Conservation (phyloP, 2,797 vertebrate genomes). For the Pteronotus mesoamericanus region DNA sequence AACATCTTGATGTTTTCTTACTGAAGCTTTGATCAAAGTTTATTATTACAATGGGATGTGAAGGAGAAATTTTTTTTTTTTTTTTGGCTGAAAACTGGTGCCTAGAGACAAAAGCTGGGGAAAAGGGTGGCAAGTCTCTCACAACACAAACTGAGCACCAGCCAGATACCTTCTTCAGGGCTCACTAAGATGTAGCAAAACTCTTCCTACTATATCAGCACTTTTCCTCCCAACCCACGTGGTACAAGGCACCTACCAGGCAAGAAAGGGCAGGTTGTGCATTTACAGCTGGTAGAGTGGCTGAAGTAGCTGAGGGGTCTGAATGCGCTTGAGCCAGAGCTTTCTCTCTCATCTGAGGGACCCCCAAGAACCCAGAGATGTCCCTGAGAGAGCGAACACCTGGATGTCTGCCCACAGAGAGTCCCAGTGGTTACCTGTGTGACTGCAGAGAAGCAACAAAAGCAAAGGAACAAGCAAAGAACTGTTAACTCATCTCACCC, state of each 20-base stretch:
- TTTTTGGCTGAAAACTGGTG: neutral
- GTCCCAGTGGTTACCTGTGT: neutral
- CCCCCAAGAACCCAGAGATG: neutral
- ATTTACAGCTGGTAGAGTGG: neutral
- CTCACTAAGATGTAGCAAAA: neutral
- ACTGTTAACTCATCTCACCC: neutral
- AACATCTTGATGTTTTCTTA: neutral
- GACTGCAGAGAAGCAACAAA: neutral
- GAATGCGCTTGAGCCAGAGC: neutral
- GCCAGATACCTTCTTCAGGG: neutral
- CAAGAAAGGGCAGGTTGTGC: neutral
- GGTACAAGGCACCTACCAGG: neutral
- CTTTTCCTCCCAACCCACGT: neutral
- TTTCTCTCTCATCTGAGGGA: neutral
- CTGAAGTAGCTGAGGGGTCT: neutral
- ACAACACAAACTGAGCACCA: neutral
- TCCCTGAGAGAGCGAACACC: neutral
- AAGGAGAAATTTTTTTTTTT: neutral
- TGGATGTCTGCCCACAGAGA: accelerated
- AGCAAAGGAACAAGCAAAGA: neutral
- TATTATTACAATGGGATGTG: neutral
- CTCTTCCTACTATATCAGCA: neutral
- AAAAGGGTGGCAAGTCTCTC: neutral
- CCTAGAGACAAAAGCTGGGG: neutral
- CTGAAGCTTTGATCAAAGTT: neutral